Evolutionary conservation across 2,113 vertebrate genomes (phyloP).

Genomic region (Myrmecobius fasciatus): DNA sequence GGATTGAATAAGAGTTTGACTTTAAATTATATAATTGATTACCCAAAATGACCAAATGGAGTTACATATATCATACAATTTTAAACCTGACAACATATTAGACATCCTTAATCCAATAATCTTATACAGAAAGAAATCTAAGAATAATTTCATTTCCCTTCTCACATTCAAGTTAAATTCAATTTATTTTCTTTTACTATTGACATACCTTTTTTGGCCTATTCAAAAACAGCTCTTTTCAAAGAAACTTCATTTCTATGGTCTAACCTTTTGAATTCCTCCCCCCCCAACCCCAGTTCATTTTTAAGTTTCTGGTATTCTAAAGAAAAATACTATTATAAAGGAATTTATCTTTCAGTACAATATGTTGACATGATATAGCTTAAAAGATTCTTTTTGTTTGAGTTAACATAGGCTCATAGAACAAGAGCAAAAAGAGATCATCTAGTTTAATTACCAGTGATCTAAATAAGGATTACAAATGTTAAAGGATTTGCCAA

Average conservation of each 20-base stretch:
- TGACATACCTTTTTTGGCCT: background rate
- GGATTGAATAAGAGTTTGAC: background rate
- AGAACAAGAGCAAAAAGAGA: background rate
- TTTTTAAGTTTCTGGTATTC: background rate
- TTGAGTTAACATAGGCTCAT: background rate
- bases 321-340: background rate
- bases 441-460: background rate
- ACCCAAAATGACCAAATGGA: background rate
- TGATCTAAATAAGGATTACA: conserved; percentile 13
- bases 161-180: background rate
- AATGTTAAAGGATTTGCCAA: background rate
- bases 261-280: background rate
- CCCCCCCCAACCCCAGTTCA: background rate
- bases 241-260: background rate
- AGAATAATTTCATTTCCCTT: background rate
- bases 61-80: background rate
- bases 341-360: background rate
- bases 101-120: background rate
- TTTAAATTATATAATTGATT: background rate
- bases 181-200: background rate
- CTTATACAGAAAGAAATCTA: background rate
- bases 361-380: background rate
- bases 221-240: background rate
- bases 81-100: background rate
- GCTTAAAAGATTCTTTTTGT: background rate